A percentile compares a stretch with the other conserved stretches of the same genome.
These are phyloP conservation scores for Mesoligia furuncula DNA, from an alignment of 2,888 invertebrate genomes.

Conservation along the genomic window DNA sequence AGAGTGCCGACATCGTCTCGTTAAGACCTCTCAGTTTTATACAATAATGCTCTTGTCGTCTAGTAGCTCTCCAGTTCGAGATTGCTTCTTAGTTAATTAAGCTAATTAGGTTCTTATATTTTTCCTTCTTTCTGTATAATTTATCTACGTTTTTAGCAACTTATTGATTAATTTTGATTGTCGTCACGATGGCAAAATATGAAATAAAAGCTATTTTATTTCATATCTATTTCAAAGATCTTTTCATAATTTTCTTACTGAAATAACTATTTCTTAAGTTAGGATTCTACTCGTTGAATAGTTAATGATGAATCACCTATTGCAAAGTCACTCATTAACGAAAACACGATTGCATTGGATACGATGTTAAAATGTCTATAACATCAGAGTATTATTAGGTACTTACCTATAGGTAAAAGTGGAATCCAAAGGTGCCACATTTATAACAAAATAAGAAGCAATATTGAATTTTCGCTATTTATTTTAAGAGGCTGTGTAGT, in stretches of 20 bases:
- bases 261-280: not conserved
- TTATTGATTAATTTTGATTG: not conserved
- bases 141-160: not conserved
- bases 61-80: constrained; percentile 10
- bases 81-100: constrained; percentile 12
- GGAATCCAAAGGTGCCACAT: no score
- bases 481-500: no score
- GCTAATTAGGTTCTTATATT: not conserved
- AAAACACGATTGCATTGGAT: not conserved
- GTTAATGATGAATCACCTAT: not conserved
- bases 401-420: no score
- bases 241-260: not conserved
- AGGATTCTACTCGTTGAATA: not conserved
- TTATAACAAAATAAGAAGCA: no score
- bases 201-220: not conserved
- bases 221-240: not conserved
- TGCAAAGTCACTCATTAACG: not conserved
- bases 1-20: constrained; percentile 23
- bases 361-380: not conserved
- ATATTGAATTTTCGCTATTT: no score
- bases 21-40: constrained; percentile 22
- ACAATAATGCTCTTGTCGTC: constrained; percentile 16
- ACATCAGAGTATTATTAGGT: not conserved
- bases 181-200: no score
- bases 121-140: not conserved